Percentiles rank a stretch among this genome's conserved stretches.
phyloP scores from a whole-genome alignment of 2,113 vertebrate species.

The Lagopus leucura region DNA sequence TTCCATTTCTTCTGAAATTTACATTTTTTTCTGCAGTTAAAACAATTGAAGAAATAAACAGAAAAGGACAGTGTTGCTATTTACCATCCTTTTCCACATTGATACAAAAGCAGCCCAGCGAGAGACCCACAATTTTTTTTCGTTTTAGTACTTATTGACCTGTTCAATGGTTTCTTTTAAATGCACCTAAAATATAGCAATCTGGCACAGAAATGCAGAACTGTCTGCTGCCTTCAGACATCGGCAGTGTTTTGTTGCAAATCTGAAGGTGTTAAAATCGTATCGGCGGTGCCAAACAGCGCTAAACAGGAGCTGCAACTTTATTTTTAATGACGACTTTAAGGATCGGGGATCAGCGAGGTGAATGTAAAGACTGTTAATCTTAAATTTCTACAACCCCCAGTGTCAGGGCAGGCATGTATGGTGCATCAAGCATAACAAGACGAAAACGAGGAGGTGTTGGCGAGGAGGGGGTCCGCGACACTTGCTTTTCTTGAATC shows the following conservation, averaged over 20 bases:
- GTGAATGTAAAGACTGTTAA: conserved; percentile 83
- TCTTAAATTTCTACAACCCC: conserved; percentile 87
- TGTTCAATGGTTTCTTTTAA: conserved; percentile 1
- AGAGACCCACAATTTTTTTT: conserved; percentile 23
- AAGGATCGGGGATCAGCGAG: conserved; percentile 74
- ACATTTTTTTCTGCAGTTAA: conserved; percentile 25
- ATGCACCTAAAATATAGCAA: background rate
- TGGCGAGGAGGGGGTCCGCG: conserved; percentile 84
- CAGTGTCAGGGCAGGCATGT: conserved; percentile 84
- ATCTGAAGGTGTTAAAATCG: conserved; percentile 68
- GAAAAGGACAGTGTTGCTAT: background rate
- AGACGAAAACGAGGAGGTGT: conserved; percentile 82
- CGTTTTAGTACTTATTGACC: background rate
- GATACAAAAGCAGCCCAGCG: background rate
- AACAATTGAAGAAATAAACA: background rate
- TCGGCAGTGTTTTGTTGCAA: conserved; percentile 52
- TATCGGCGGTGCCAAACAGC: conserved; percentile 53
- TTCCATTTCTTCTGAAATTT: background rate
- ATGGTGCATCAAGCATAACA: conserved; percentile 83
- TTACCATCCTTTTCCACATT: conserved; percentile 16
- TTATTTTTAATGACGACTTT: conserved; percentile 83
- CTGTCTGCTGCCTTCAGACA: conserved; percentile 51
- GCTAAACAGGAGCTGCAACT: conserved; percentile 74
- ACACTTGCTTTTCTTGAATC: conserved; percentile 98
- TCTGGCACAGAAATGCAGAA: background rate